Evolutionary conservation across 2,888 invertebrate species (phyloP), one percentile per base, ranked within the genome.

Genomic region (Lepetodrilus schrolli): DNA sequence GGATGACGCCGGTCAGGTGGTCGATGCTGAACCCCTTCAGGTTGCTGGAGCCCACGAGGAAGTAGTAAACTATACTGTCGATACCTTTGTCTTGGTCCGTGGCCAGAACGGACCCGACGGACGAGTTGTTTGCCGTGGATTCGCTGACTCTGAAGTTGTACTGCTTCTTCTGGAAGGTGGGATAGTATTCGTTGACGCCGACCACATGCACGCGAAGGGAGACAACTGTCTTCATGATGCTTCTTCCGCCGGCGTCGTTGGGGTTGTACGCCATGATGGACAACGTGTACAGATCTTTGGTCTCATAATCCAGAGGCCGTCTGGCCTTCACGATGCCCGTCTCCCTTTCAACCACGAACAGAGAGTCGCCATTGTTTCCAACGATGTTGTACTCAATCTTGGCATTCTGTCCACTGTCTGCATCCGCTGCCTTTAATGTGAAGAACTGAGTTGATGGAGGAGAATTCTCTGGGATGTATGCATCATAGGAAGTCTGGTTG

Each of bases 41-140:
- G 87, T 97, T 97, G 87, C 97, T 97, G 0, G 96, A 95, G 1
- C 97, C 97, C 1, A 97, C 96, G 82, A 98, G 93, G n/a, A 97
- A 92, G 87, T 97, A 98, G 88, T 95, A 96, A 7, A 97, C 95
- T 26, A 85, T 76, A 0, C 88, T 87, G 76, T 88, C 89, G 23
- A 78, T 77, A 0, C 89, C 89, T 23, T 78, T 66, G 73, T 89
- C 89, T 4, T 76, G 43, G 66, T 89, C 89, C 5, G 80, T 82
- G 0, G 89, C 89, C 4, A 38, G 70, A 2, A 89, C 85, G 1
- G 74, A 68, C 8, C 86, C 83, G 1, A 88, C 81, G 1, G 81
- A 78, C 13, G 83, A 83, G 7, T 86, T 87, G 7, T 80, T 69
- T 17, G 50, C 74, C 2, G 85, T 84, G 8, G 88, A 87, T 74